Conservation (phyloP, 92 coral and sea anemone species). For the Heteractis magnifica region DNA sequence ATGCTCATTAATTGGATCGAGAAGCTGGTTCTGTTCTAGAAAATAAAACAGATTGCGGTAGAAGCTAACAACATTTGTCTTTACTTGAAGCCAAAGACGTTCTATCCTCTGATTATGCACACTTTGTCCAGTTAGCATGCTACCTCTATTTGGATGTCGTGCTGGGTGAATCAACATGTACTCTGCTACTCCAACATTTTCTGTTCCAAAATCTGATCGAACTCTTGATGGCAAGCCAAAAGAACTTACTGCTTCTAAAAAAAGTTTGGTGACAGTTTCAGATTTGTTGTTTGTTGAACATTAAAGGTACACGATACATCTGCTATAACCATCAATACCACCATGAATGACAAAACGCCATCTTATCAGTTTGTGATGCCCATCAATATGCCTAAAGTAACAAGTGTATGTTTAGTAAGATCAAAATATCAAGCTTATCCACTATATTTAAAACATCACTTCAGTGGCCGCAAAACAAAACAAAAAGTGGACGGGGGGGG, state of each 20-base stretch:
- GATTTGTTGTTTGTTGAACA: conserved; percentile 56
- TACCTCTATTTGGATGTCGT: conserved; percentile 47
- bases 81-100: conserved; percentile 51
- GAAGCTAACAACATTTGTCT: conserved; percentile 41
- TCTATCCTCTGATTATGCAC: conserved; percentile 53
- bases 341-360: conserved; percentile 59
- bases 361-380: conserved; percentile 37
- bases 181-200: conserved; percentile 59
- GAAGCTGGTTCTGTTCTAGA: conserved; percentile 51
- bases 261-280: conserved; percentile 47
- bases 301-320: conserved; percentile 40
- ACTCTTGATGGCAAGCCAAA: conserved; percentile 65
- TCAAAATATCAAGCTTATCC: background rate
- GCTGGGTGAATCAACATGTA: conserved; percentile 49
- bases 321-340: conserved; percentile 55
- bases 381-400: conserved; percentile 47
- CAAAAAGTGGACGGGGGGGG: too few relatives aligned
- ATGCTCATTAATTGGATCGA: conserved; percentile 47
- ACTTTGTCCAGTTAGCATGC: conserved; percentile 52
- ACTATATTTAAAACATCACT: background rate
- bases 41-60: conserved; percentile 54
- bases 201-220: conserved; percentile 60
- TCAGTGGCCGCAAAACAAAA: too few relatives aligned
- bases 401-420: background rate
- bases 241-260: conserved; percentile 41